These are phyloP conservation scores for Mongoloraphidia duomilia DNA, from an alignment of 2,888 invertebrate genomes.

Conservation along the genomic window DNA sequence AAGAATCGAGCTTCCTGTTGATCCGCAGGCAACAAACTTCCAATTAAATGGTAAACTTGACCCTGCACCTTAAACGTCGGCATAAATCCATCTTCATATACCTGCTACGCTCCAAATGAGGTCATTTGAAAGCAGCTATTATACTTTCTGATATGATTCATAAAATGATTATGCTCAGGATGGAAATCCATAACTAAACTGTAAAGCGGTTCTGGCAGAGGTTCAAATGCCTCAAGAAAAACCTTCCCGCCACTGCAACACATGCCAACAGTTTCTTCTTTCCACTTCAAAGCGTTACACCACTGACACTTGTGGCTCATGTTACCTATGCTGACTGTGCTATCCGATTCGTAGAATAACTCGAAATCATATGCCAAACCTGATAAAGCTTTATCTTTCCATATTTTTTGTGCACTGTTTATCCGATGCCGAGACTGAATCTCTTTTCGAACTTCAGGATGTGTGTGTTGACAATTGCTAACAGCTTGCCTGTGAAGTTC, in stretches of 20 bases:
- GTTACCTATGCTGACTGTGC: neutral
- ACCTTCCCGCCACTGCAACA: slow-evolving; percentile 16
- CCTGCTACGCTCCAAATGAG: slow-evolving; percentile 8
- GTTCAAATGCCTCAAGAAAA: slow-evolving; percentile 9
- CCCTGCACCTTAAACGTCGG: slow-evolving; percentile 14
- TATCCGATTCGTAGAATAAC: neutral
- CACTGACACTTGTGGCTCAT: neutral
- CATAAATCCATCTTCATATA: slow-evolving; percentile 3
- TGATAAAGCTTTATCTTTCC: neutral
- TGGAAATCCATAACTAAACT: slow-evolving; percentile 6
- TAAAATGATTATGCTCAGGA: neutral
- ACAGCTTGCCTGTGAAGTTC: no score
- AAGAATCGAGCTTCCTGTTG: slow-evolving; percentile 10
- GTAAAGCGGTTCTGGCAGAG: slow-evolving; percentile 11
- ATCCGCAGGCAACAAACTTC: slow-evolving; percentile 9
- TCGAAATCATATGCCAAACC: neutral
- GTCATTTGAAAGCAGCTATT: slow-evolving; percentile 5
- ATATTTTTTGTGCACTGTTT: neutral
- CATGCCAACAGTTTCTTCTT: slow-evolving; percentile 10
- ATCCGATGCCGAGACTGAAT: no score
- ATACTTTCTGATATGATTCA: neutral
- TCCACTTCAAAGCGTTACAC: slow-evolving; percentile 11
- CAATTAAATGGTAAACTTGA: slow-evolving; percentile 15
- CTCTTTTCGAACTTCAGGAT: no score
- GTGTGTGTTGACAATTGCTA: no score